Conservation (phyloP, 2,888 invertebrate genomes). For the Patella caerulea region DNA sequence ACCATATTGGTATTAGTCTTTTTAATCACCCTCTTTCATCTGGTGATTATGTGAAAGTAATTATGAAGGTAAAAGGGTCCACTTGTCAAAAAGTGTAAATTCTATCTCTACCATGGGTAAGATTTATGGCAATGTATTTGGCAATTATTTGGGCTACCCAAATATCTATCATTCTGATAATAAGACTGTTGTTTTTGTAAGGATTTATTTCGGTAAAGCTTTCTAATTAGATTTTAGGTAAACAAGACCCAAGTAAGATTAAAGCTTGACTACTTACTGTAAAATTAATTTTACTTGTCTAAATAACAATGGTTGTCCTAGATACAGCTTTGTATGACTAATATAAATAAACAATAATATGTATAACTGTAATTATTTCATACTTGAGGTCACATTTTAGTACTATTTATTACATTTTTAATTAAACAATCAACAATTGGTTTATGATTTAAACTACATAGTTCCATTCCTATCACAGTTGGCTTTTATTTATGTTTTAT, state of each 20-base stretch:
- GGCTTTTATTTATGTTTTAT: too few relatives aligned
- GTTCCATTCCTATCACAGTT: too few relatives aligned
- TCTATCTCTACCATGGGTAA: neutral
- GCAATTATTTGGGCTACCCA: neutral
- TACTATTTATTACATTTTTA: too few relatives aligned
- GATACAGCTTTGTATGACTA: too few relatives aligned
- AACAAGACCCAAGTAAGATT: neutral
- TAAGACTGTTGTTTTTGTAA: neutral
- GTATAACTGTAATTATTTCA: too few relatives aligned
- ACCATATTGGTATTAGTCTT: neutral
- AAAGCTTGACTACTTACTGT: neutral
- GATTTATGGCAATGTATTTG: conserved; percentile 1
- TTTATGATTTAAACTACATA: too few relatives aligned
- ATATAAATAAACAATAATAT: too few relatives aligned
- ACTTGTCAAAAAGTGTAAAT: neutral
- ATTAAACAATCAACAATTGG: too few relatives aligned
- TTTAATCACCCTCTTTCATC: conserved; percentile 8
- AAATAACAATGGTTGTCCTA: too few relatives aligned
- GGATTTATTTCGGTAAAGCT: conserved; percentile 1
- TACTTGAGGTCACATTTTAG: too few relatives aligned
- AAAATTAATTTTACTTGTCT: too few relatives aligned
- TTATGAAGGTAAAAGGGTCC: conserved; percentile 12
- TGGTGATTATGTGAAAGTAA: conserved; percentile 8
- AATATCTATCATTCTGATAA: conserved; percentile 3
- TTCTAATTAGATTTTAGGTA: conserved; percentile 8